Conservation (phyloP, 2,113 vertebrate genomes). For the Nansenia antarctica region DNA sequence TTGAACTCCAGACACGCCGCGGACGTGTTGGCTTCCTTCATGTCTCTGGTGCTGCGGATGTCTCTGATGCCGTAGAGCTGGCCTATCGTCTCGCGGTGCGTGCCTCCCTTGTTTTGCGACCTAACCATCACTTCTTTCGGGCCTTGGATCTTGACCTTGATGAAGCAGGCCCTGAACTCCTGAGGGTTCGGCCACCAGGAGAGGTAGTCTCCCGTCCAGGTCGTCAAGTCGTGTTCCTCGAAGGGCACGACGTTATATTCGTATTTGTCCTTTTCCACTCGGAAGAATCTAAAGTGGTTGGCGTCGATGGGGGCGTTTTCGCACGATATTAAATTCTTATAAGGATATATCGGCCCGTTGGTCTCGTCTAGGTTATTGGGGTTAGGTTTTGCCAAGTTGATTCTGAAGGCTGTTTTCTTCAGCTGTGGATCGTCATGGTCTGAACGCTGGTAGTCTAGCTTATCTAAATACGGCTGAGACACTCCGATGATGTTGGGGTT, state of each 20-base stretch:
- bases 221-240: constrained; percentile 86
- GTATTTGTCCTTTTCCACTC: constrained; percentile 93
- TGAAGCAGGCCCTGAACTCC: constrained; percentile 94
- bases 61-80: constrained; percentile 95
- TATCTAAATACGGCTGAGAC: constrained; percentile 89
- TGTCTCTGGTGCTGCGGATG: constrained; percentile 86
- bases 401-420: constrained; percentile 91
- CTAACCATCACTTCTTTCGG: constrained; percentile 91
- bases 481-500: constrained; percentile 85
- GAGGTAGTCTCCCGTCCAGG: constrained; percentile 91
- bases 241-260: constrained; percentile 97
- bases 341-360: constrained; percentile 91
- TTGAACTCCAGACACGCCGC: constrained; percentile 95
- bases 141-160: constrained; percentile 90
- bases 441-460: constrained; percentile 85
- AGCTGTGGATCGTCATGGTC: constrained; percentile 86
- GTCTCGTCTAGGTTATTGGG: constrained; percentile 83
- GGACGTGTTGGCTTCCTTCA: constrained; percentile 70
- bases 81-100: constrained; percentile 81
- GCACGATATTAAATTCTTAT: constrained; percentile 83
- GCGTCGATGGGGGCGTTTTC: constrained; percentile 82
- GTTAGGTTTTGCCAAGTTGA: constrained; percentile 92
- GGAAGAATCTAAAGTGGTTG: constrained; percentile 93
- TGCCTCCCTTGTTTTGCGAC: constrained; percentile 85
- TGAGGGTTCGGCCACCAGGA: constrained; percentile 99